Evolutionary conservation across 2,797 vertebrate species (phyloP).

Genomic region (Oceanodroma leucorhoa): DNA sequence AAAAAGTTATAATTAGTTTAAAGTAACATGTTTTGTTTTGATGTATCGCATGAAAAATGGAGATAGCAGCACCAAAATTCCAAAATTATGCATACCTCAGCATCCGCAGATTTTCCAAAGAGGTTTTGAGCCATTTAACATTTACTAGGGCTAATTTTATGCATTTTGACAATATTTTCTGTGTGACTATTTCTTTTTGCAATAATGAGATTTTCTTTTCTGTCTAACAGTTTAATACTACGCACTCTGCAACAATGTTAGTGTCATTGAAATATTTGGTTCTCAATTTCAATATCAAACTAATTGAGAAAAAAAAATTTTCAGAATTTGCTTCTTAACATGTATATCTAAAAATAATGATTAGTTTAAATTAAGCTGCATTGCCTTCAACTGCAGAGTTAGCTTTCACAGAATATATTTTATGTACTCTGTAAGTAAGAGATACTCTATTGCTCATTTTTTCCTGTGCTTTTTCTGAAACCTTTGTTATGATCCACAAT

Average conservation of each 20-base stretch:
- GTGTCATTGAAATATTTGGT: not conserved
- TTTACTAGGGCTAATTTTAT: not conserved
- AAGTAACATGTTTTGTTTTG: not conserved
- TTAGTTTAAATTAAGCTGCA: not conserved
- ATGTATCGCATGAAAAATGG: not conserved
- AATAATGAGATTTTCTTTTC: not conserved
- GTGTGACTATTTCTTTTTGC: not conserved
- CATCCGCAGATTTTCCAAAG: slow-evolving; percentile 1
- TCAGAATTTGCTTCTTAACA: not conserved
- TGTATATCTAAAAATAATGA: not conserved
- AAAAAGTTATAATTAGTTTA: not conserved
- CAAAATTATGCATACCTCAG: not conserved
- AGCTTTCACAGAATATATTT: not conserved
- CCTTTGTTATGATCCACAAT: slow-evolving; percentile 44
- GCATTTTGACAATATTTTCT: not conserved
- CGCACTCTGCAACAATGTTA: not conserved
- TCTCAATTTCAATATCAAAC: not conserved
- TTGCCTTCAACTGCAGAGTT: not conserved
- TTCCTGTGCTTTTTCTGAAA: slow-evolving; percentile 17
- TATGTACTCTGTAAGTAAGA: not conserved
- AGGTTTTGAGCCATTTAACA: not conserved
- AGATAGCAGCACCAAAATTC: not conserved
- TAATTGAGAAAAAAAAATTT: not conserved
- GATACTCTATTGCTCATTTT: not conserved
- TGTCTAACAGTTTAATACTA: not conserved